Evolutionary conservation across 2,888 invertebrate species (phyloP), one percentile per base, ranked within the genome.

Genomic region (Polyploca ridens): DNA sequence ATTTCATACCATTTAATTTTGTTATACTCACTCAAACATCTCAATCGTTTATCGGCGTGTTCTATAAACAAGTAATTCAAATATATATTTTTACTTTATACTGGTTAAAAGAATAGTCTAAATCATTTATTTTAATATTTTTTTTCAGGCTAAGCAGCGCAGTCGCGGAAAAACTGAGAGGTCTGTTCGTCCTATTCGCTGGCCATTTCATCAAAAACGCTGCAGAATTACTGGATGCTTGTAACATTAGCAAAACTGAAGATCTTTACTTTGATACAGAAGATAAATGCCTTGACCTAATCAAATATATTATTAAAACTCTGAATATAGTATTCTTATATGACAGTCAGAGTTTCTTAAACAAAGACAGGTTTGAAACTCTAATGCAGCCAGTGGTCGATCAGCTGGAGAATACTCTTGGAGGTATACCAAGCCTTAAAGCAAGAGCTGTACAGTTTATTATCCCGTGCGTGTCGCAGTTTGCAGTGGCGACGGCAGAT

Each of bases 101-200:
- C 27, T 27, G 27, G 27, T 27, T 27, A 27, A 27, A 10, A 10
- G 10, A n/a, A 3, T 19, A 3, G 8, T 54, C 8, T 19, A 19
- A 54, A 54, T 10, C 3, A 3, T 54, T 1, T 54, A 14, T 63
- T 8, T 66, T 33, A 41, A 64, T 95, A 49, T 16, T 61, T 60
- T 57, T n/a, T 64, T 95, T 79, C 87, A 95, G 97, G 79, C 83
- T 98, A 44, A 97, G 97, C 66, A 95, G 95, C 69, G 96, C 95
- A 58, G 96, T 99, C 62, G 97, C 98, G 0, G 96, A 97, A 64
- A 96, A 96, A 68, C 90, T 99, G 5, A 98, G 98, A 87, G 97
- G 98, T 6, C 90, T 99, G 0, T 99, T 99, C 86, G 97, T 97
- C 0, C 90, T 98, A n/a, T 99, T 99, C 67, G 98, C 98, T 61